Evolutionary conservation across 2,113 vertebrate genomes (phyloP).

Genomic region (Sinocyclocheilus anophthalmus): DNA sequence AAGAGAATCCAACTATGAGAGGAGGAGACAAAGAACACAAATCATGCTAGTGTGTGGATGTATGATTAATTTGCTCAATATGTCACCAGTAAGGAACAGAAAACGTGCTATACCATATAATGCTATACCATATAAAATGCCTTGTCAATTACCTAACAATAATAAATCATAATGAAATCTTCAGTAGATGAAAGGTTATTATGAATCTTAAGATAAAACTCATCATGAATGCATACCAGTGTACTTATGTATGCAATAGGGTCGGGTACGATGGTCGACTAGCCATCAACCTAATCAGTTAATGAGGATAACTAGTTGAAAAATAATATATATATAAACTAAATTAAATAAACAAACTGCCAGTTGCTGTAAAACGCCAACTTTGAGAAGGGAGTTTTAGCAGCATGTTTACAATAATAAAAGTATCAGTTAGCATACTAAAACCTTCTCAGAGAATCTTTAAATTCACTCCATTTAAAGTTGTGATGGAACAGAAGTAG

Average conservation of each 20-base stretch:
- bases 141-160: conserved; percentile 60
- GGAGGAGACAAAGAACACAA: conserved; percentile 40
- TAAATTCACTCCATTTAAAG: neutral
- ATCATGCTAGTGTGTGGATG: conserved; percentile 29
- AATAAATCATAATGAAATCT: conserved; percentile 57
- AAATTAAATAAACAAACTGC: too few species aligned
- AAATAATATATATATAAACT: too few species aligned
- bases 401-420: neutral
- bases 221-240: conserved; percentile 31
- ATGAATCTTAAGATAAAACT: conserved; percentile 37
- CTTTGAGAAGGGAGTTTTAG: neutral
- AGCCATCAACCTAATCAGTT: too few species aligned
- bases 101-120: too few species aligned
- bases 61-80: conserved; percentile 49
- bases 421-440: neutral
- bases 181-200: conserved; percentile 32
- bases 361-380: too few species aligned
- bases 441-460: neutral
- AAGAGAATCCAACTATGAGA: conserved; percentile 10
- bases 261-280: neutral
- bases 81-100: conserved; percentile 28
- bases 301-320: neutral
- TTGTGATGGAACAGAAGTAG: too few species aligned
- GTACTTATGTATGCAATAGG: neutral
- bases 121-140: conserved; percentile 49